Evolutionary conservation across 2,113 vertebrate genomes (phyloP).

Genomic region (Lipotes vexillifer): DNA sequence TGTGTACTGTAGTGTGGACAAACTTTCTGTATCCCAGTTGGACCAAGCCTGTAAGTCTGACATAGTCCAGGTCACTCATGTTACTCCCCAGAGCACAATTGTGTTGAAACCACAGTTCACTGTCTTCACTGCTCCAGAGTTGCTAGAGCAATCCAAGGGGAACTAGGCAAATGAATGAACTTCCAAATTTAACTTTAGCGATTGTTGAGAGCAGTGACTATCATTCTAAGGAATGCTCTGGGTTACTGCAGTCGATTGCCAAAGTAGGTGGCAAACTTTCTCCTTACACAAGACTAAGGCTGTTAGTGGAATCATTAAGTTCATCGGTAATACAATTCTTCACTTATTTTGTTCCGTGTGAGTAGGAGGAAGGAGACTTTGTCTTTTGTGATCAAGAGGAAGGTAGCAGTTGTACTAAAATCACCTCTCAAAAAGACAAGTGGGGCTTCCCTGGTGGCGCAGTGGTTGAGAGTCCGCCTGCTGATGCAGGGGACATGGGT

Average conservation of each 20-base stretch:
- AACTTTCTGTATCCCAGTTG: neutral
- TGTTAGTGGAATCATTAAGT: neutral
- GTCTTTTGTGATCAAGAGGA: neutral
- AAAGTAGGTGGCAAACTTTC: neutral
- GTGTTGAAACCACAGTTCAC: neutral
- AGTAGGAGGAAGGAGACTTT: neutral
- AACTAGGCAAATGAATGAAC: conserved; percentile 2
- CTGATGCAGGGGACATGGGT: too few species aligned
- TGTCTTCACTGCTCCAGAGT: neutral
- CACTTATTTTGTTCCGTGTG: neutral
- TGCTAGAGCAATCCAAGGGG: neutral
- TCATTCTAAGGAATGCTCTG: neutral
- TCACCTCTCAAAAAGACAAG: neutral
- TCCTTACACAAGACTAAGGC: neutral
- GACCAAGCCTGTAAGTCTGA: neutral
- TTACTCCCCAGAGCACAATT: neutral
- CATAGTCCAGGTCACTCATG: neutral
- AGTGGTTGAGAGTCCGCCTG: too few species aligned
- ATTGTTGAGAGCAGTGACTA: neutral
- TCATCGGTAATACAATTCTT: neutral
- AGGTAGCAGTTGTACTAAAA: neutral
- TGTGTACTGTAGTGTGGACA: neutral
- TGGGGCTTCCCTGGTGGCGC: too few species aligned
- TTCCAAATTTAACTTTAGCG: conserved; percentile 5
- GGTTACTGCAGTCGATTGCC: neutral